These are phyloP conservation scores for Morus bassanus DNA, from an alignment of 2,797 vertebrate genomes.

Conservation along the genomic window DNA sequence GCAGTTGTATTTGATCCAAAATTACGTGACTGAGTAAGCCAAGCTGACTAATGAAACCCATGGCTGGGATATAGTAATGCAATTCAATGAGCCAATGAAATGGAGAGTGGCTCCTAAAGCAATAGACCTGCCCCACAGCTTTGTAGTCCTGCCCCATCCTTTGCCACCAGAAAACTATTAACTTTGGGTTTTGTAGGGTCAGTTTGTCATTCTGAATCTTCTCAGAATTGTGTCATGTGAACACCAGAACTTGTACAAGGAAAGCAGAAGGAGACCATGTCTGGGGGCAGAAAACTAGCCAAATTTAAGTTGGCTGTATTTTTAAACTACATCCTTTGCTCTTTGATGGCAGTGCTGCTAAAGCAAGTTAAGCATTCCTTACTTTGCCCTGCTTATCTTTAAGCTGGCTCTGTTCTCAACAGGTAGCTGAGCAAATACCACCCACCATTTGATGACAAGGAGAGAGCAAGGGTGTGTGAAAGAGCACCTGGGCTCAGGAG, in stretches of 20 bases:
- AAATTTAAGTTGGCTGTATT: background rate
- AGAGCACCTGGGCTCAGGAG: background rate
- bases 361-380: background rate
- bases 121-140: background rate
- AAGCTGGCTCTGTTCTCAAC: background rate
- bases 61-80: background rate
- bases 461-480: background rate
- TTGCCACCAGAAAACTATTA: background rate
- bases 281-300: background rate
- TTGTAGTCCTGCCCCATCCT: background rate
- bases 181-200: background rate
- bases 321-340: background rate
- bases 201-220: background rate
- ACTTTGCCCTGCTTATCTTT: background rate
- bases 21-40: background rate
- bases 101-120: background rate
- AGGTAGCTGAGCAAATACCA: background rate
- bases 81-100: background rate
- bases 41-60: background rate
- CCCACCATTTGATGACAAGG: background rate
- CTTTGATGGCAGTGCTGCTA: background rate
- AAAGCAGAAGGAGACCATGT: background rate
- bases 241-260: background rate
- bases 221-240: background rate
- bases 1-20: background rate